These are phyloP conservation scores for Zaprionus vittiger DNA, from an alignment of 1,140 invertebrate species.

Conservation along the genomic window DNA sequence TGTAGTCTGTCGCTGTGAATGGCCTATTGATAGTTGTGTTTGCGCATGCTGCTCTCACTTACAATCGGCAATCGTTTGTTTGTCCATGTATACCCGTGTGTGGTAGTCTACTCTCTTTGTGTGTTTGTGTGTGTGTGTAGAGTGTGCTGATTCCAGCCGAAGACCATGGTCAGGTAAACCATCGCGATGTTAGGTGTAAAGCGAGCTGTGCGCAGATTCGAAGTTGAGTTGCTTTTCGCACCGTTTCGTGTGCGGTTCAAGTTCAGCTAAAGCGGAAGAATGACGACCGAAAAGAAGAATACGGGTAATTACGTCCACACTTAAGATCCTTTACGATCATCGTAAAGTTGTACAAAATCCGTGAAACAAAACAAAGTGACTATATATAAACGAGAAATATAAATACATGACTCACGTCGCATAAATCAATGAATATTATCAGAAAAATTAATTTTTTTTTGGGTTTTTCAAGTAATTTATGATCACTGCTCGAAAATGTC, in stretches of 20 bases:
- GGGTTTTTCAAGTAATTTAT: background rate
- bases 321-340: background rate
- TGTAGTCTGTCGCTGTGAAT: constrained; percentile 11
- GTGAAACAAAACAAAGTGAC: background rate
- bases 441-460: background rate
- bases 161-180: constrained; percentile 46
- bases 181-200: constrained; percentile 54
- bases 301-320: constrained; percentile 43
- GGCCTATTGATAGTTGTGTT: background rate
- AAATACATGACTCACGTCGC: background rate
- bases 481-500: background rate
- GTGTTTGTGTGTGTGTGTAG: constrained; percentile 8
- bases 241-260: constrained; percentile 35
- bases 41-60: background rate
- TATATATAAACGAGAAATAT: background rate
- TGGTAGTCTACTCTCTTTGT: background rate
- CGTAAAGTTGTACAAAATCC: background rate
- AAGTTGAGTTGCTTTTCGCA: constrained; percentile 42
- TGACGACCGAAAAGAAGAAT: constrained; percentile 44
- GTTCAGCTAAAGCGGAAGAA: constrained; percentile 26
- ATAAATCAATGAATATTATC: constrained; percentile 5
- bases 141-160: constrained; percentile 56
- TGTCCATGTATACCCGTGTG: background rate
- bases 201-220: constrained; percentile 12
- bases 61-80: background rate